Percentiles rank a stretch among this genome's conserved stretches.
These are phyloP conservation scores for Lucilia sericata DNA, from an alignment of 1,140 invertebrate genomes.

Conservation along the genomic window DNA sequence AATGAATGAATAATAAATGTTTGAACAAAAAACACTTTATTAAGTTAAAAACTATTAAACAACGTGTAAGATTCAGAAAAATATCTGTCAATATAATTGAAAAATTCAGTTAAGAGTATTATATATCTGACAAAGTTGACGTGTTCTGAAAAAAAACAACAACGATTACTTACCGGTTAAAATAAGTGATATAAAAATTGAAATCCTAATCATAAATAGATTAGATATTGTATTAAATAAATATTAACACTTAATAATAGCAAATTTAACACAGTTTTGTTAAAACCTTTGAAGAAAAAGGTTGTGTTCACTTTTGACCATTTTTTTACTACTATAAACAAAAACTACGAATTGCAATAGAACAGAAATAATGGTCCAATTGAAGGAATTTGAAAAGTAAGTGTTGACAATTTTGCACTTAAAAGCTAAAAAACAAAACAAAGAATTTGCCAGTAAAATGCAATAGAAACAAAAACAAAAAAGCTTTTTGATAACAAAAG, in stretches of 20 bases:
- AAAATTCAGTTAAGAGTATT: not conserved
- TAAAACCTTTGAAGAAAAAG: not conserved
- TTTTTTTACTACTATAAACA: not conserved
- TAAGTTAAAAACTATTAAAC: not conserved
- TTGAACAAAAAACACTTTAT: not conserved
- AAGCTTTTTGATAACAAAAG: not conserved
- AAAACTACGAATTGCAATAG: not conserved
- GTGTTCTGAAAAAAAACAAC: not conserved
- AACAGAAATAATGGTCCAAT: not conserved
- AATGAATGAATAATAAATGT: not conserved
- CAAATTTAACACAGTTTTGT: not conserved
- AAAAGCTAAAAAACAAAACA: no score
- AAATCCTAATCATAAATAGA: not conserved
- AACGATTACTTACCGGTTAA: not conserved
- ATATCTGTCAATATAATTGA: not conserved
- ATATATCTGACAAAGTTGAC: not conserved
- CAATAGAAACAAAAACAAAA: not conserved
- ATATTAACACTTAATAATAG: not conserved
- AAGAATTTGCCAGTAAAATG: not conserved
- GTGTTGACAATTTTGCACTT: not conserved
- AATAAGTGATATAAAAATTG: not conserved
- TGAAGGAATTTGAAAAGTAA: constrained; percentile 24
- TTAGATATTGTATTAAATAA: not conserved
- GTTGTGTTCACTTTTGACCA: not conserved
- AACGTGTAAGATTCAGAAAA: not conserved